These are phyloP conservation scores for Blastomussa wellsi DNA, from an alignment of 92 coral and sea anemone species.

Conservation along the genomic window DNA sequence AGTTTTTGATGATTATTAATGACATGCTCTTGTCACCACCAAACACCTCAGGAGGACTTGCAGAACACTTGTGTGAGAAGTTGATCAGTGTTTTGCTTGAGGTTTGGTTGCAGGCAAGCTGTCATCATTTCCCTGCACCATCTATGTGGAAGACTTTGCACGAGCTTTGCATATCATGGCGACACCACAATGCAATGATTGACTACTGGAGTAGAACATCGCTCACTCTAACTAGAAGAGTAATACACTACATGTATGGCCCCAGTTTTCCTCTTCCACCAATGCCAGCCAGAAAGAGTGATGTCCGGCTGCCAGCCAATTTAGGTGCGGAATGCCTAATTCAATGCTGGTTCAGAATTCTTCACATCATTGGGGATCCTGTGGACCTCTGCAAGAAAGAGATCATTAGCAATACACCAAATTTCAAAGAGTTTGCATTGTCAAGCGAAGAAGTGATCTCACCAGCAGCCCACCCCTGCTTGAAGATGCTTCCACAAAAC, in stretches of 20 bases:
- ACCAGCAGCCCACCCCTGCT: conserved; percentile 88
- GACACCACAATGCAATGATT: conserved; percentile 92
- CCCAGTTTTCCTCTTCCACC: conserved; percentile 73
- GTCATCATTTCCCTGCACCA: conserved; percentile 87
- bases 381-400: conserved; percentile 90
- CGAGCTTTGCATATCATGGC: conserved; percentile 94
- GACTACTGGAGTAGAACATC: conserved; percentile 92
- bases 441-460: conserved; percentile 70
- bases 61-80: conserved; percentile 87
- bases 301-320: conserved; percentile 80
- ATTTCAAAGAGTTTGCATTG: conserved; percentile 95
- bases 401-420: conserved; percentile 79
- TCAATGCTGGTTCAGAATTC: conserved; percentile 97
- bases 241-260: conserved; percentile 89
- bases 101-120: conserved; percentile 93
- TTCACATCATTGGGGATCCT: conserved; percentile 94
- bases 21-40: conserved; percentile 92
- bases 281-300: conserved; percentile 70
- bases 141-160: conserved; percentile 97
- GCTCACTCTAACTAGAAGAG: conserved; percentile 77
- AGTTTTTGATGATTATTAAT: conserved; percentile 77
- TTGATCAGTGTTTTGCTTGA: conserved; percentile 83
- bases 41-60: conserved; percentile 81
- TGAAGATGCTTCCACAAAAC: conserved; percentile 83
- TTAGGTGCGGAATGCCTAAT: conserved; percentile 72